These are phyloP conservation scores for Incurvaria masculella DNA, from an alignment of 2,888 invertebrate species.

Conservation along the genomic window DNA sequence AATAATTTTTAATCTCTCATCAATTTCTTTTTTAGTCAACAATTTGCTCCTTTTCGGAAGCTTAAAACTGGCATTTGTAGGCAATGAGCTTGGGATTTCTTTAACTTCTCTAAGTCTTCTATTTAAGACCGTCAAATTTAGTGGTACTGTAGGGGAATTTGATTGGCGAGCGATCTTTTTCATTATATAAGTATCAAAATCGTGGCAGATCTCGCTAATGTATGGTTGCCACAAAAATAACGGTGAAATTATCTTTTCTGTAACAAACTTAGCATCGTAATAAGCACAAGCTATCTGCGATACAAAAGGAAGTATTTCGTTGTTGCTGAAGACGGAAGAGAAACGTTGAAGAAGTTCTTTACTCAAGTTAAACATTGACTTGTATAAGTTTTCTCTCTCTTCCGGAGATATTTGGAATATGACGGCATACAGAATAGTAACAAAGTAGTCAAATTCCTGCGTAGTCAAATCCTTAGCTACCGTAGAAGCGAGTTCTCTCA, in stretches of 20 bases:
- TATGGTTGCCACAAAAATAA: neutral
- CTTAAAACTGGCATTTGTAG: too few species aligned
- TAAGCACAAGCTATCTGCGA: neutral
- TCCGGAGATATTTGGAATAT: neutral
- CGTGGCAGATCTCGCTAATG: neutral
- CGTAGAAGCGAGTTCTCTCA: neutral
- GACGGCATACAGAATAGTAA: neutral
- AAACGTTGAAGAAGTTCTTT: neutral
- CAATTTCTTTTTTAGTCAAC: constrained; percentile 36
- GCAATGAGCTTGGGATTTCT: constrained; percentile 10
- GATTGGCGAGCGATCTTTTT: constrained; percentile 26
- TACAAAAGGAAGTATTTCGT: neutral
- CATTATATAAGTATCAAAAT: constrained; percentile 23
- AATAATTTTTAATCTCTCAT: constrained; percentile 30
- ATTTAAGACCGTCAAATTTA: constrained; percentile 34
- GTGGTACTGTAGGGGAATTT: constrained; percentile 33
- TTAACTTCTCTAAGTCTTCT: constrained; percentile 29
- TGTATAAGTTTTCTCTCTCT: neutral
- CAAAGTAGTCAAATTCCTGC: neutral
- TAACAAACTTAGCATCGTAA: neutral
- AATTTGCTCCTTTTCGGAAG: too few species aligned
- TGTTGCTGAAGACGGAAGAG: neutral
- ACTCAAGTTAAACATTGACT: neutral
- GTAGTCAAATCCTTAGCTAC: neutral
- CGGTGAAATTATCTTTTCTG: neutral